phyloP scores from a whole-genome alignment of 30 jellyfish, hydroid and myxozoan genomes.

The Turritopsis rubra region DNA sequence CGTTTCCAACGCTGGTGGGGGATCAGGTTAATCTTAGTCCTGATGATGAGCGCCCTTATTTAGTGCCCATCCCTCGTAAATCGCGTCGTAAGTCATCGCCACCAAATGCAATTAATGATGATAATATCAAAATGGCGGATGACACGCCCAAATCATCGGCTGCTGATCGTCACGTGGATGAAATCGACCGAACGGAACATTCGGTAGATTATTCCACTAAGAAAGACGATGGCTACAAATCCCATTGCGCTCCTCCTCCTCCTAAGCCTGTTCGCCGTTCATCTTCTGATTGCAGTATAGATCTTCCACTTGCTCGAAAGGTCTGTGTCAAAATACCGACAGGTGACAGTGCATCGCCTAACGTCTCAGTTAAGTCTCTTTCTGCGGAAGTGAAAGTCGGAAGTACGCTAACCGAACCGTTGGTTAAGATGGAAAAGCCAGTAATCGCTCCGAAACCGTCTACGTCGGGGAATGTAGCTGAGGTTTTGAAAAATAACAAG shows the following conservation, averaged over 20 bases:
- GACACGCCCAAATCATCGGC: neutral
- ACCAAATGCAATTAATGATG: neutral
- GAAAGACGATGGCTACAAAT: neutral
- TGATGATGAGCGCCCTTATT: conserved; percentile 41
- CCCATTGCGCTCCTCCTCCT: neutral
- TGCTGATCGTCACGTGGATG: neutral
- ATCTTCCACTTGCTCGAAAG: neutral
- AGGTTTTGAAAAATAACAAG: neutral
- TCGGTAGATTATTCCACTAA: neutral
- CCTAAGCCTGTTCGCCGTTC: neutral
- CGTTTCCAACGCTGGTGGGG: conserved; percentile 35
- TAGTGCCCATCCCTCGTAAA: conserved; percentile 36
- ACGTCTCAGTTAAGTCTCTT: neutral
- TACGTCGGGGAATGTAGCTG: neutral
- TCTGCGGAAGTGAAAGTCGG: neutral
- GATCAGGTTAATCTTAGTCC: conserved; percentile 43
- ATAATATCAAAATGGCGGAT: neutral
- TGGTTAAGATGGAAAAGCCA: neutral
- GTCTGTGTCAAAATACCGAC: neutral
- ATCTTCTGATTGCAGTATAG: neutral
- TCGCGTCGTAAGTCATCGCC: conserved; percentile 14
- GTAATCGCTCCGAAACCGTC: conserved; percentile 10
- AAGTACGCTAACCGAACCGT: neutral
- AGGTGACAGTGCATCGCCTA: neutral
- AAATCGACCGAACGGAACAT: neutral